Evolutionary conservation across 1,140 invertebrate species (phyloP).

Genomic region (Pogonomyrmex barbatus): DNA sequence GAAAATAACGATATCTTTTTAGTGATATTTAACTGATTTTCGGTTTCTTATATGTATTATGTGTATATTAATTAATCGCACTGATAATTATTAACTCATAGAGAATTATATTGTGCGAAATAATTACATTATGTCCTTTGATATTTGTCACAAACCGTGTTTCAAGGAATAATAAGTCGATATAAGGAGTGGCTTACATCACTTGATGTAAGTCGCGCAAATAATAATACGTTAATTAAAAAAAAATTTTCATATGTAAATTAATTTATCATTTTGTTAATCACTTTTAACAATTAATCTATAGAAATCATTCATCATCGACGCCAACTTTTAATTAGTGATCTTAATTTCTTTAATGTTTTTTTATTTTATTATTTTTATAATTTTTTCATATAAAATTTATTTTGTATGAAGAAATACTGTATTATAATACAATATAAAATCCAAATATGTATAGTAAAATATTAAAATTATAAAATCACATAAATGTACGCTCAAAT

Average conservation of each 20-base stretch:
- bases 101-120: not conserved
- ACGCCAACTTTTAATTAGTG: not conserved
- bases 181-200: conserved; percentile 9
- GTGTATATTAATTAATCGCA: not conserved
- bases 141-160: not conserved
- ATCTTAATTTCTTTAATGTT: not conserved
- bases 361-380: not conserved
- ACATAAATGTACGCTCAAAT: not conserved
- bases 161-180: not conserved
- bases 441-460: not conserved
- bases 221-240: conserved; percentile 17
- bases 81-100: not conserved
- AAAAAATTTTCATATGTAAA: conserved; percentile 11
- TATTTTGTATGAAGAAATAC: not conserved
- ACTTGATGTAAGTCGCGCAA: not conserved
- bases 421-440: not conserved
- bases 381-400: not conserved
- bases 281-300: not conserved
- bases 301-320: not conserved
- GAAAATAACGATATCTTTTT: not conserved
- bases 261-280: conserved; percentile 6
- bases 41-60: not conserved
- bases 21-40: not conserved
- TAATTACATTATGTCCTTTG: not conserved
- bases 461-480: conserved; percentile 10